Percentiles rank a stretch among this genome's conserved stretches.
Evolutionary conservation across 1,140 invertebrate genomes (phyloP).

Genomic region (Belonocnema kinseyi): DNA sequence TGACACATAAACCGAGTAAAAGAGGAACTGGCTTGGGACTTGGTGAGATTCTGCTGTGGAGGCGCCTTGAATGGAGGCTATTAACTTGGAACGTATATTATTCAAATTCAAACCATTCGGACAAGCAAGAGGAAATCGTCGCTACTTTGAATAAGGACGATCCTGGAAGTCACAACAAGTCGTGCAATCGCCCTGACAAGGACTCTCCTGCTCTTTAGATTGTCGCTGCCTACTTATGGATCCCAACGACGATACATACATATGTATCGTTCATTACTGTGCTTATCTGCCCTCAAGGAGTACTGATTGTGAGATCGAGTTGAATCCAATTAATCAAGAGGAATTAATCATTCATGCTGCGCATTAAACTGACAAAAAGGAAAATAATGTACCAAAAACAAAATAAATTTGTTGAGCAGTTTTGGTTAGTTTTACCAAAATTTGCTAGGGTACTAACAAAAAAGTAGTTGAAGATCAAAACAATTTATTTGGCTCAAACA

Average conservation of each 20-base stretch:
- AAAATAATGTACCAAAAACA: too few species aligned
- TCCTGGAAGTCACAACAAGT: conserved; percentile 3
- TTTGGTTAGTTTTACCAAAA: too few species aligned
- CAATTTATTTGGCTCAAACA: too few species aligned
- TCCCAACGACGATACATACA: conserved; percentile 40
- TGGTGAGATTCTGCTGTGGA: conserved; percentile 36
- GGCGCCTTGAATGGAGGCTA: conserved; percentile 59
- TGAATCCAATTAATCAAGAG: not conserved
- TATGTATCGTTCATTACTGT: conserved; percentile 52
- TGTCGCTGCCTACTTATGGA: conserved; percentile 42
- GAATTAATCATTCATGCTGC: conserved; percentile 17
- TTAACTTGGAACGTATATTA: conserved; percentile 61
- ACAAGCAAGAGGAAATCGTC: conserved; percentile 52
- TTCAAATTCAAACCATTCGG: conserved; percentile 58
- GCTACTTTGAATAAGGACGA: conserved; percentile 53
- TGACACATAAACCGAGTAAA: conserved; percentile 39
- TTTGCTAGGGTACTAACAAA: too few species aligned
- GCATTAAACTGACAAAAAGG: too few species aligned
- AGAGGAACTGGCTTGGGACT: conserved; percentile 39
- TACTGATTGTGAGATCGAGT: too few species aligned
- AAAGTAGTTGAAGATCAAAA: too few species aligned
- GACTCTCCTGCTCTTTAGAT: conserved; percentile 14
- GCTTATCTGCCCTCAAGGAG: conserved; percentile 4
- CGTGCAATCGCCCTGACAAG: conserved; percentile 36
- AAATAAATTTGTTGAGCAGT: too few species aligned